Base-by-base conservation (phyloP, 2,113 vertebrate genomes). In the Probosciger aterrimus region DNA sequence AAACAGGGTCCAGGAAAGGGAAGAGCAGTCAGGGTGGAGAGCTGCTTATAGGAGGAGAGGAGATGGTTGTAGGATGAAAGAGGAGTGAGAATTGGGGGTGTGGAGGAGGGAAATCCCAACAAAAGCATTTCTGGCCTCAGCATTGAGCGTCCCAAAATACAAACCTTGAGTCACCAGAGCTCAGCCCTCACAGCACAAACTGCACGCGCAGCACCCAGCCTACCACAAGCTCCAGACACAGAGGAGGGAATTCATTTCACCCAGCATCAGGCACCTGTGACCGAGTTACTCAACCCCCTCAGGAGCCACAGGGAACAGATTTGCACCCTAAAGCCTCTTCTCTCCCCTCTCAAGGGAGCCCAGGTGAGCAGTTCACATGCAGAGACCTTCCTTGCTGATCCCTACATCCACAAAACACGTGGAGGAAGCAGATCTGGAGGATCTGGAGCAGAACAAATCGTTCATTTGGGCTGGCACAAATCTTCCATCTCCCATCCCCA, bases 301-400 rank as follows among this genome's bases (percentile, higher is more conserved):
- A 8, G 9, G 11, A 35, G 8, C 0, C 57, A 3, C n/a, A 24
- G n/a, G 15, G 64, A 20, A 27, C 35, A 25, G 25, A 23, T 8
- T 9, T 2, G 14, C 47, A 22, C 4, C 75, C 67, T 4, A 17
- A 76, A 82, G 57, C 71, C 6, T 14, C 79, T 78, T 49, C 82
- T 39, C 33, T 35, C 23, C 86, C 47, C 15, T 18, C 57, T 3
- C 57, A 14, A 1, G 2, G 41, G 7, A 37, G 5, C 53, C 33
- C 19, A 15, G 67, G 5, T 0, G 4, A 50, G 47, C 52, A 35
- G 9, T 2, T 1, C 62, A 12, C 1, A 2, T 0, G 18, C 65
- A 25, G 59, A 60, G 64, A 57, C 24, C 9, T 30, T 50, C 67
- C 75, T 27, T 52, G 31, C 89, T 10, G 1, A 41, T 3, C 81